A percentile compares a stretch with the other conserved stretches of the same genome.
Evolutionary conservation across 2,113 vertebrate genomes (phyloP).

Genomic region (Synodontis membranacea): DNA sequence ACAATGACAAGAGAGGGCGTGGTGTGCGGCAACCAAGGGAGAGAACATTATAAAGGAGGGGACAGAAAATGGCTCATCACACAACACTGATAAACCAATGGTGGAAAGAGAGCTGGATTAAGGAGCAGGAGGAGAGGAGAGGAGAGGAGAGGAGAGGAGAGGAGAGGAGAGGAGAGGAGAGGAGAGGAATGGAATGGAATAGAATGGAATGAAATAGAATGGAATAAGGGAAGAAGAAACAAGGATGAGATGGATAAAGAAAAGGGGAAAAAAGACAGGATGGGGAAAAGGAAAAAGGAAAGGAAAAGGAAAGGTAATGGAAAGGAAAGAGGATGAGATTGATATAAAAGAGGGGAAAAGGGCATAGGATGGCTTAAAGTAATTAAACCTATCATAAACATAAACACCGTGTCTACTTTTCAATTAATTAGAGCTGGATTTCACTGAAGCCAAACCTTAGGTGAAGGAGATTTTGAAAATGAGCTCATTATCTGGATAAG

Average conservation of each 20-base stretch:
- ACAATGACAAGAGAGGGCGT: conserved; percentile 35
- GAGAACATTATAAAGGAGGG: conserved; percentile 34
- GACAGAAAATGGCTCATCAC: conserved; percentile 5
- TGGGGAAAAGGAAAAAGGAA: conserved; percentile 43
- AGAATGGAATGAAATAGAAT: too few relatives aligned
- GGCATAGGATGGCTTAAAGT: neutral
- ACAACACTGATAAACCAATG: conserved; percentile 13
- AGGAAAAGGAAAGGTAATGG: conserved; percentile 43
- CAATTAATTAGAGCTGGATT: neutral
- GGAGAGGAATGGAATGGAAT: neutral
- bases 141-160: neutral
- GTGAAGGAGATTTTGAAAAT: neutral
- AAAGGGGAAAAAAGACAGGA: neutral
- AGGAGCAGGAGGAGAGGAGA: neutral
- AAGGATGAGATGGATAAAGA: conserved; percentile 7
- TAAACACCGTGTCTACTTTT: neutral
- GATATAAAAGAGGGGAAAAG: neutral
- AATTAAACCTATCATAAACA: neutral
- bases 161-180: neutral
- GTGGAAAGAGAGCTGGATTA: conserved; percentile 11
- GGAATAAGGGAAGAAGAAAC: conserved; percentile 36
- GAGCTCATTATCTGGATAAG: neutral
- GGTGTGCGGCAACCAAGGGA: conserved; percentile 47
- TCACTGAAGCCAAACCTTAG: neutral
- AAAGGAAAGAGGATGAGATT: neutral